A percentile compares a stretch with the other conserved stretches of the same genome.
phyloP scores from a whole-genome alignment of 2,888 invertebrate species.

The Elysia crispata region DNA sequence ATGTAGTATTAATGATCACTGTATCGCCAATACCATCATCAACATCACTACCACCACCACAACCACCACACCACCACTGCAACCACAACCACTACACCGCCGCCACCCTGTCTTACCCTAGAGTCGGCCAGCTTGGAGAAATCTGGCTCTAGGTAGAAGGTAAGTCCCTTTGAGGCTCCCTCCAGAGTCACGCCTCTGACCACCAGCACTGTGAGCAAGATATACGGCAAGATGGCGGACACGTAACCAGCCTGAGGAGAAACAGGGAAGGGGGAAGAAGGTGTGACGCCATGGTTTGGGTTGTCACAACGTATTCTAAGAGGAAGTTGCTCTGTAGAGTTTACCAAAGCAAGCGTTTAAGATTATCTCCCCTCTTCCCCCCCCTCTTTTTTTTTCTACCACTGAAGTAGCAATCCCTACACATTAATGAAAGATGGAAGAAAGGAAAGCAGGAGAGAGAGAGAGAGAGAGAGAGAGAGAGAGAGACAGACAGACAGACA shows the following conservation, averaged over 20 bases:
- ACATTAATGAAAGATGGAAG: no score
- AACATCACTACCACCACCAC: background rate
- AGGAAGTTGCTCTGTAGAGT: no score
- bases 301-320: no score
- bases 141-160: constrained; percentile 68
- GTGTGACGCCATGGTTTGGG: background rate
- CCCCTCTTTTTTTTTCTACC: no score
- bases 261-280: background rate
- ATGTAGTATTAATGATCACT: background rate
- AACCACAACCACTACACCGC: background rate
- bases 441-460: no score
- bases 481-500: no score
- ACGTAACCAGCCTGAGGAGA: constrained; percentile 66
- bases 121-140: constrained; percentile 61
- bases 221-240: constrained; percentile 69
- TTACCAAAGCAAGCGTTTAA: no score
- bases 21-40: background rate
- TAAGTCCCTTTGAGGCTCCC: constrained; percentile 64
- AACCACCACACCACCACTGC: no score
- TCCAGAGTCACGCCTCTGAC: constrained; percentile 67
- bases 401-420: no score
- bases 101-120: constrained; percentile 54
- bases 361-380: no score
- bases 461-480: no score
- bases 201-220: constrained; percentile 67